These are phyloP conservation scores for Iselma pallidipennis DNA, from an alignment of 2,888 invertebrate species.

Conservation along the genomic window DNA sequence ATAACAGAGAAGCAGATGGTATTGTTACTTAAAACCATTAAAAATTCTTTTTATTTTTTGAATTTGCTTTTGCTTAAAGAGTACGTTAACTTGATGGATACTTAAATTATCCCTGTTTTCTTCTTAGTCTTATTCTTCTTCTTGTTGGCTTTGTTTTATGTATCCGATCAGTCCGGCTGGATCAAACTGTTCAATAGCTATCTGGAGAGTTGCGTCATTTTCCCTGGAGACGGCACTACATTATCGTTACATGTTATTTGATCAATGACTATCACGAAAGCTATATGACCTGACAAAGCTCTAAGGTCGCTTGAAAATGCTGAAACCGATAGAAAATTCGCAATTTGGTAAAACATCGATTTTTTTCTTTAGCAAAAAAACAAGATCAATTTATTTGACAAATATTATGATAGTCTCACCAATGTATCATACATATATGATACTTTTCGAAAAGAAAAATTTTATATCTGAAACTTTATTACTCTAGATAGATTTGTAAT, in stretches of 20 bases:
- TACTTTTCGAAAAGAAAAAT: no score
- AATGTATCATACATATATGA: no score
- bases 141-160: slow-evolving; percentile 8
- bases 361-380: no score
- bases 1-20: slow-evolving; percentile 25
- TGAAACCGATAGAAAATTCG: no score
- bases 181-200: slow-evolving; percentile 35
- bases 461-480: no score
- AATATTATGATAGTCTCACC: no score
- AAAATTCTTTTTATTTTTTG: no score
- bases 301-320: slow-evolving; percentile 11
- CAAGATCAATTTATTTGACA: no score
- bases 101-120: slow-evolving; percentile 21
- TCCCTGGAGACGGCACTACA: slow-evolving; percentile 17
- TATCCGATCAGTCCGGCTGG: slow-evolving; percentile 20
- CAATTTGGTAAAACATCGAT: slow-evolving; percentile 19
- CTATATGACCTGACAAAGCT: slow-evolving; percentile 6
- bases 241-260: slow-evolving; percentile 15
- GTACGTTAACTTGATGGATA: slow-evolving; percentile 26
- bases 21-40: slow-evolving; percentile 26
- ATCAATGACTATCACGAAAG: slow-evolving; percentile 8
- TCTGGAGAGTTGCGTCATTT: slow-evolving; percentile 22
- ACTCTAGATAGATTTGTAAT: no score
- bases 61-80: slow-evolving; percentile 14
- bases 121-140: slow-evolving; percentile 3